These are phyloP conservation scores for Myotis planiceps DNA, from an alignment of 2,797 vertebrate species.

Conservation along the genomic window DNA sequence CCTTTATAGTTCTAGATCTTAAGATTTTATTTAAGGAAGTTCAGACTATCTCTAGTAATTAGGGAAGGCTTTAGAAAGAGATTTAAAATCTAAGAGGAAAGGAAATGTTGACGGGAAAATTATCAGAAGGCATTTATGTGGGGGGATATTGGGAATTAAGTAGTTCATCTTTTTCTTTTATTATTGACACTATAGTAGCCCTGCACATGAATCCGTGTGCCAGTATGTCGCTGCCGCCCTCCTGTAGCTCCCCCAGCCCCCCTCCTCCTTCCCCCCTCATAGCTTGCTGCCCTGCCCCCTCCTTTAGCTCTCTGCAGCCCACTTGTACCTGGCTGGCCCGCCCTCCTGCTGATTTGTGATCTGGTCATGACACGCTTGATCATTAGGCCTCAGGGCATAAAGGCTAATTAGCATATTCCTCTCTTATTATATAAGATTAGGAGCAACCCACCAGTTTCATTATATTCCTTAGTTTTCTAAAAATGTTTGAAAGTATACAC, in stretches of 20 bases:
- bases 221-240: too few relatives aligned
- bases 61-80: background rate
- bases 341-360: too few relatives aligned
- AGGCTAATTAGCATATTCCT: too few relatives aligned
- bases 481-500: background rate
- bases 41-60: background rate
- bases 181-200: background rate
- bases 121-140: background rate
- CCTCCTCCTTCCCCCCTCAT: too few relatives aligned
- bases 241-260: too few relatives aligned
- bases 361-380: too few relatives aligned
- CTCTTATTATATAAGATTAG: background rate
- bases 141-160: too few relatives aligned
- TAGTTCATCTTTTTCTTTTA: background rate
- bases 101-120: background rate
- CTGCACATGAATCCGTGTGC: too few relatives aligned
- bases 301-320: too few relatives aligned
- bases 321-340: too few relatives aligned
- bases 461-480: background rate
- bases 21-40: background rate
- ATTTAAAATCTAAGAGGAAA: background rate
- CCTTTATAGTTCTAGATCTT: background rate
- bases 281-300: too few relatives aligned
- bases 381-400: too few relatives aligned
- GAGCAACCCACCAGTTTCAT: background rate